Percentiles rank a stretch among this genome's conserved stretches.
Conservation (phyloP, 2,888 invertebrate species). For the Dascillus cervinus region DNA sequence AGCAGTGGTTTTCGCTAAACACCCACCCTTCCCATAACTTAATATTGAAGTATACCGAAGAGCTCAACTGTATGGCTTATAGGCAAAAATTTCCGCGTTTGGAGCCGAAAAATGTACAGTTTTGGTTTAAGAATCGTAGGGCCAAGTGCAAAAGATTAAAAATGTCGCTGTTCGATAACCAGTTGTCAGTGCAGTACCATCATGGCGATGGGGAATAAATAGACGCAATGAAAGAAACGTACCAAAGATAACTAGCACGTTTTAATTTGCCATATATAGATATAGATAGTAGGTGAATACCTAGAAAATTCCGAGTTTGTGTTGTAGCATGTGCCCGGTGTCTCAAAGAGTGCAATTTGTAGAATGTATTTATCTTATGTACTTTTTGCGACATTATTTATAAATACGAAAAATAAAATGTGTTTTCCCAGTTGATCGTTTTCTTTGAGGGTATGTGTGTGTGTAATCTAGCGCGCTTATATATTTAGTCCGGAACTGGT, state of each 20-base stretch:
- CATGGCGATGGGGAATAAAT: slow-evolving; percentile 51
- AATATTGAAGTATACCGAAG: slow-evolving; percentile 96
- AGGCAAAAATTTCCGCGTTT: slow-evolving; percentile 97
- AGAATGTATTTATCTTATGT: no score
- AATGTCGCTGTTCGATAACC: slow-evolving; percentile 77
- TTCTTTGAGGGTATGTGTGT: no score
- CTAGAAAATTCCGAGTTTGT: no score
- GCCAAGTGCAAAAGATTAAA: slow-evolving; percentile 97
- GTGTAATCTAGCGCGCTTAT: no score
- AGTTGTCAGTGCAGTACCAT: slow-evolving; percentile 57
- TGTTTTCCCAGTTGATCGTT: no score
- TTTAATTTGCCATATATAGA: no score
- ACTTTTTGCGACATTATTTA: no score
- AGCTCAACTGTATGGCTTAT: slow-evolving; percentile 94
- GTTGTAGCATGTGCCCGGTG: no score
- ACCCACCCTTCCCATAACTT: slow-evolving; percentile 98
- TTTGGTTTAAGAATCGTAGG: slow-evolving; percentile 98
- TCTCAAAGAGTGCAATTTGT: no score
- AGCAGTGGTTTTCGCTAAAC: slow-evolving; percentile 95
- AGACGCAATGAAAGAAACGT: no score
- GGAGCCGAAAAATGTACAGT: slow-evolving; percentile 98
- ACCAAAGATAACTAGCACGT: slow-evolving; percentile 1
- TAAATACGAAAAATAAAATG: no score
- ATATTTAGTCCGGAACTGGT: no score
- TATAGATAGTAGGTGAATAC: slow-evolving; percentile 1